Conservation (phyloP, 1,140 invertebrate species). For the Phenacoccus solenopsis region DNA sequence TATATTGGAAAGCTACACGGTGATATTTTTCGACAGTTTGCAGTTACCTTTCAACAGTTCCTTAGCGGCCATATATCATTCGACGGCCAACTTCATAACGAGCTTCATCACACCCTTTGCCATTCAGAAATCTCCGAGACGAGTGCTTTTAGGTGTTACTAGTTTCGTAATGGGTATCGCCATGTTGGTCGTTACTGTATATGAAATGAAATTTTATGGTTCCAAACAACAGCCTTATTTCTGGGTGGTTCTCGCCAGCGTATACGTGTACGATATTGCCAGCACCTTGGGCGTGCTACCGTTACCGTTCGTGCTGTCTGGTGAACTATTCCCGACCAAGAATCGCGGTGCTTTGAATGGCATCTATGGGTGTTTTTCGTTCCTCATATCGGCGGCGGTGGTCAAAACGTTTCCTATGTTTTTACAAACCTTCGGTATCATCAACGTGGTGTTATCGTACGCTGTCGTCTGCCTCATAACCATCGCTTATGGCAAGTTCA, state of each 20-base stretch:
- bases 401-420: constrained; percentile 56
- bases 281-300: constrained; percentile 40
- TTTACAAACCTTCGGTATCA: constrained; percentile 40
- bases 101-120: constrained; percentile 30
- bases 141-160: constrained; percentile 25
- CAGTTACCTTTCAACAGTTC: background rate
- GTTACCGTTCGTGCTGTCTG: constrained; percentile 49
- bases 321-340: constrained; percentile 32
- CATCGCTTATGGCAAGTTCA: constrained; percentile 49
- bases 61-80: constrained; percentile 32
- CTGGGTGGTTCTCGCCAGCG: constrained; percentile 29
- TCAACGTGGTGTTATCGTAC: constrained; percentile 58
- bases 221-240: background rate
- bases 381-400: constrained; percentile 37
- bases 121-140: constrained; percentile 43
- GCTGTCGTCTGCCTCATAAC: constrained; percentile 49
- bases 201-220: background rate
- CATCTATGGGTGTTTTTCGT: constrained; percentile 42
- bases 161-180: constrained; percentile 33
- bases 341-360: constrained; percentile 47
- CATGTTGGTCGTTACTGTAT: constrained; percentile 29
- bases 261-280: constrained; percentile 40
- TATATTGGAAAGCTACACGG: background rate
- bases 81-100: constrained; percentile 32
- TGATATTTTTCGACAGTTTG: background rate